Evolutionary conservation across 1,140 invertebrate genomes (phyloP), one percentile per base, ranked within the genome.

Genomic region (Eueides isabella): DNA sequence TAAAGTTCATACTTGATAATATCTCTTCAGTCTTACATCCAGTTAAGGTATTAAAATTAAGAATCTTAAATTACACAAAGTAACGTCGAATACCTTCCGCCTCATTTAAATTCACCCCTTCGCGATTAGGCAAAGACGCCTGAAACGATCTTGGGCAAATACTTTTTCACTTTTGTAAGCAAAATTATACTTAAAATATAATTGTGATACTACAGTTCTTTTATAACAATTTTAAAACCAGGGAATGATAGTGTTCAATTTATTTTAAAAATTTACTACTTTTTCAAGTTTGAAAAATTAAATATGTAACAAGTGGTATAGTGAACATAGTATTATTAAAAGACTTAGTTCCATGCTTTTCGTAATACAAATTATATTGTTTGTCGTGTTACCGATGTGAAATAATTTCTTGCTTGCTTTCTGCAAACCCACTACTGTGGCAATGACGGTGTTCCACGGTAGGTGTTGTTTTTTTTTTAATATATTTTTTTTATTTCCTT

Each of bases 61-160:
- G 48, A 55, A 55, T 55, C 48, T 55, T 55, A 55, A 55, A 55
- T 55, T 55, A 26, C 19, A 55, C 48, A 55, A 55, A 55, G 48
- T 26, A 55, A 55, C 23, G 48, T 14, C 48, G 48, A 55, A 26
- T 55, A 55, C 48, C 48, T 55, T 55, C 48, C 48, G 48, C 48
- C 48, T 55, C 48, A 55, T 55, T 55, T 55, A 55, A 55, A 55
- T 55, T 55, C 48, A 55, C 48, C 48, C 48, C 48, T 55, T 55
- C 48, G 19, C 9, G 23, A 55, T 55, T 55, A 55, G 48, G 48
- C 48, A 26, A 55, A 55, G 48, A 55, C 48, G 48, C 48, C 48
- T 55, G 48, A 55, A 55, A 55, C 48, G 48, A 55, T 55, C 48
- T 55, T 55, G 48, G 48, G 19, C n/a, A 55, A 55, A 55, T 55